Conservation (phyloP, 2,888 invertebrate genomes). For the Labia minor region DNA sequence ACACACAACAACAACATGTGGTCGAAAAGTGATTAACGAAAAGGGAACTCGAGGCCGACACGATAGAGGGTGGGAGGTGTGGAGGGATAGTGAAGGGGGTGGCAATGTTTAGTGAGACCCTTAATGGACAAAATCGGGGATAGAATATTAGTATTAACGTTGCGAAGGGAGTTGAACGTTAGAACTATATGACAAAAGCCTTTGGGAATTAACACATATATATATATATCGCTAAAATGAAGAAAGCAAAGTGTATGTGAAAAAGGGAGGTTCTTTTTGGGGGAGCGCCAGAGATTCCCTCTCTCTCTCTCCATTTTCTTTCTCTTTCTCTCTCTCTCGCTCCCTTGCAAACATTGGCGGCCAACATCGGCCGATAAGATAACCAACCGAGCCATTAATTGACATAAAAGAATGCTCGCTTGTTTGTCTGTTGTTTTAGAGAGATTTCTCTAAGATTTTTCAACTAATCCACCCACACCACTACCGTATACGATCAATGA, state of each 20-base stretch:
- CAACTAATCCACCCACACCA: no score
- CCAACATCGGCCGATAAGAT: background rate
- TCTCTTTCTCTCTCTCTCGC: no score
- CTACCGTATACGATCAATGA: no score
- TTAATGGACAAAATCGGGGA: conserved; percentile 13
- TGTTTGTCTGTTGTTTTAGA: conserved; percentile 1
- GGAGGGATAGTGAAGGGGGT: no score
- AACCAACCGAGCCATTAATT: conserved; percentile 7
- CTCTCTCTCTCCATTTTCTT: background rate
- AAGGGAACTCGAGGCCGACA: background rate
- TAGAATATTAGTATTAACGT: conserved; percentile 13
- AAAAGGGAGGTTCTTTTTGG: background rate
- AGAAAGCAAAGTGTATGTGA: background rate
- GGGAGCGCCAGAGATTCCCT: background rate
- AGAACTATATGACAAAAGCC: conserved; percentile 2
- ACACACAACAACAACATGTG: background rate
- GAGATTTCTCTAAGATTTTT: background rate
- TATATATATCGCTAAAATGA: background rate
- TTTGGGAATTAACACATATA: background rate
- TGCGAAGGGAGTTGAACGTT: background rate
- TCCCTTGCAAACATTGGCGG: background rate
- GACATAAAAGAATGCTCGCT: conserved; percentile 13
- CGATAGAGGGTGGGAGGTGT: no score
- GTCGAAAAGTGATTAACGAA: background rate
- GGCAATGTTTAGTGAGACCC: no score